phyloP scores from a whole-genome alignment of 2,113 vertebrate genomes.

The Sorex araneus region DNA sequence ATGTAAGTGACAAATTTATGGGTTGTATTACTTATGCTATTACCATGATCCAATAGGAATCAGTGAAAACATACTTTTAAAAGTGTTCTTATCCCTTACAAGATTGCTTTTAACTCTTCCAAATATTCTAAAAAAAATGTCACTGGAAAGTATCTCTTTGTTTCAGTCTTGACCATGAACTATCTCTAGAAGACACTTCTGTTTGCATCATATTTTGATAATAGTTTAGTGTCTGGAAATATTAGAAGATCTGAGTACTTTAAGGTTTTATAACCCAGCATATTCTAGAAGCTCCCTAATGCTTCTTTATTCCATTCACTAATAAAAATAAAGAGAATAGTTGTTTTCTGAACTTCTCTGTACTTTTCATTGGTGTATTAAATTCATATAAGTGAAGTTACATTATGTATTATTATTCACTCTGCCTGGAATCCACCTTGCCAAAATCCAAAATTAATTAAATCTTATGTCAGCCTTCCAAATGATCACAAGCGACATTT shows the following conservation, averaged over 20 bases:
- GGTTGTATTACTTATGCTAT: neutral
- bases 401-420: neutral
- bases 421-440: slow-evolving; percentile 25
- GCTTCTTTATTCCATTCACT: slow-evolving; percentile 6
- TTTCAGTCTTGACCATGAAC: neutral
- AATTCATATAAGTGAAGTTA: slow-evolving; percentile 50
- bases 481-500: neutral
- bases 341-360: neutral
- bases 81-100: too few species aligned
- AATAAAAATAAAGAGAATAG: neutral
- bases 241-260: neutral
- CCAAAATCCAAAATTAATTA: slow-evolving; percentile 52
- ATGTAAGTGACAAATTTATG: neutral
- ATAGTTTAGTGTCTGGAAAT: slow-evolving; percentile 13
- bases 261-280: neutral
- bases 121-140: too few species aligned
- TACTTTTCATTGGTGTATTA: slow-evolving; percentile 50
- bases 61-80: too few species aligned
- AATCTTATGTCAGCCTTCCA: slow-evolving; percentile 1
- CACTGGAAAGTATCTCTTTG: too few species aligned
- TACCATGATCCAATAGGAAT: neutral
- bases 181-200: neutral
- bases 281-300: neutral
- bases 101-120: too few species aligned
- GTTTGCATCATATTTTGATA: slow-evolving; percentile 49